A percentile compares a stretch with the other conserved stretches of the same genome.
These are phyloP conservation scores for Amorpha juglandis DNA, from an alignment of 2,888 invertebrate species.

Conservation along the genomic window DNA sequence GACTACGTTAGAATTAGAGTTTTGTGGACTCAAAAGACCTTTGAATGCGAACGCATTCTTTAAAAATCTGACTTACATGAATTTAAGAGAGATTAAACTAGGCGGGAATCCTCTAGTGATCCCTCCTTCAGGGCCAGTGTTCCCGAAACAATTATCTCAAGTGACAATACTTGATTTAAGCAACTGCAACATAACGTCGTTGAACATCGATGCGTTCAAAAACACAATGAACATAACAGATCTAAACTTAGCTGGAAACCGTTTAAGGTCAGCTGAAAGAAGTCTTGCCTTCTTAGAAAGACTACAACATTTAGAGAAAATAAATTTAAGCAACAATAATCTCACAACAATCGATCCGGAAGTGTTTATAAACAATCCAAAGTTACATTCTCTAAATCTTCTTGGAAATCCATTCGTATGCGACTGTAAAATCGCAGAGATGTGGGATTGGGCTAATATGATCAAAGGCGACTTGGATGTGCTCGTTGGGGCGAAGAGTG, in stretches of 20 bases:
- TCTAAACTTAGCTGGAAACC: slow-evolving; percentile 85
- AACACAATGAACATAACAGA: slow-evolving; percentile 86
- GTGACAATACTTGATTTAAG: slow-evolving; percentile 87
- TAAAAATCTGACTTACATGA: slow-evolving; percentile 85
- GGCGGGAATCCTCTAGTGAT: slow-evolving; percentile 88
- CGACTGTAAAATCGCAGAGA: slow-evolving; percentile 87
- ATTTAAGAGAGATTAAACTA: slow-evolving; percentile 87
- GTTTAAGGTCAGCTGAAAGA: slow-evolving; percentile 73
- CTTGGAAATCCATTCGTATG: slow-evolving; percentile 88
- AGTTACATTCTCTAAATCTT: slow-evolving; percentile 85
- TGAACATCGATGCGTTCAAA: slow-evolving; percentile 85
- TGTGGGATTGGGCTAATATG: slow-evolving; percentile 90
- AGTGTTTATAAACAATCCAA: slow-evolving; percentile 82
- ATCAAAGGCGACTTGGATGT: slow-evolving; percentile 86
- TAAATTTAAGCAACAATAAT: slow-evolving; percentile 87
- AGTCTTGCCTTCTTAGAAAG: slow-evolving; percentile 83
- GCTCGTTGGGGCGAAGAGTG: slow-evolving; percentile 86
- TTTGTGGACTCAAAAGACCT: slow-evolving; percentile 87
- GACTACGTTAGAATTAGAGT: slow-evolving; percentile 87
- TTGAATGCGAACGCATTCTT: slow-evolving; percentile 87
- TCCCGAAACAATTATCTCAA: slow-evolving; percentile 87
- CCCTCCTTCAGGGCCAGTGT: slow-evolving; percentile 82
- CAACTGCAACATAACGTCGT: slow-evolving; percentile 85
- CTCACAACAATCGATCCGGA: slow-evolving; percentile 84
- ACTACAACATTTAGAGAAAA: slow-evolving; percentile 82